Evolutionary conservation across 2,797 vertebrate genomes (phyloP).

Genomic region (Loris lydekkerianus): DNA sequence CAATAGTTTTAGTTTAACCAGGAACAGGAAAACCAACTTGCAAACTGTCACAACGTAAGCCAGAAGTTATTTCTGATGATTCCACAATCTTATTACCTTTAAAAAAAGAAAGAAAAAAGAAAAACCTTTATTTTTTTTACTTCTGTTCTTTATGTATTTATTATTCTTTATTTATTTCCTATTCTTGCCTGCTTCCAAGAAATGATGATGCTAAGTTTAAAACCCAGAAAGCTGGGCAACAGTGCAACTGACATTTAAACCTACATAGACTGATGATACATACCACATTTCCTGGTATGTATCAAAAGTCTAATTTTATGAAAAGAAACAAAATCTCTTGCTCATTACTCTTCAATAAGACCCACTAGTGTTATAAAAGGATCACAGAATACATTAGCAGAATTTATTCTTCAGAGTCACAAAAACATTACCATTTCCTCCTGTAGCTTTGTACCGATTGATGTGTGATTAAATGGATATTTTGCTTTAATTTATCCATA

Average conservation of each 20-base stretch:
- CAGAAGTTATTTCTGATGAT: neutral
- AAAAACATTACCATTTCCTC: slow-evolving; percentile 16
- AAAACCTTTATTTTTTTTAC: neutral
- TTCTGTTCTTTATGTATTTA: neutral
- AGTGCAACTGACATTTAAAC: neutral
- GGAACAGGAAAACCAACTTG: slow-evolving; percentile 13
- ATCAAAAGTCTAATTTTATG: slow-evolving; percentile 28
- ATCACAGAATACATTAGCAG: neutral
- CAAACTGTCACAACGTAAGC: neutral
- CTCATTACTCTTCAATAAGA: neutral
- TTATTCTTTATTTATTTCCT: slow-evolving; percentile 28
- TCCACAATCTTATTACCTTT: neutral
- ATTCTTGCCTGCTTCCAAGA: slow-evolving; percentile 9
- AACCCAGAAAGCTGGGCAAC: neutral
- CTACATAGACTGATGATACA: neutral
- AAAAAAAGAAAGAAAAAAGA: neutral
- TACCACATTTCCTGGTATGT: neutral
- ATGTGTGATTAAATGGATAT: neutral
- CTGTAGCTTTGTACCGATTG: neutral
- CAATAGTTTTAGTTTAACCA: neutral
- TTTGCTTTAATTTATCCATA: neutral
- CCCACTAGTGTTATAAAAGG: neutral
- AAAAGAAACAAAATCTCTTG: slow-evolving; percentile 1
- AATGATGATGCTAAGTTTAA: slow-evolving; percentile 7
- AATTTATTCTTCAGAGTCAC: neutral